Base-by-base conservation (phyloP, 2,888 invertebrate genomes). In the Acanthosepion pharaonis region DNA sequence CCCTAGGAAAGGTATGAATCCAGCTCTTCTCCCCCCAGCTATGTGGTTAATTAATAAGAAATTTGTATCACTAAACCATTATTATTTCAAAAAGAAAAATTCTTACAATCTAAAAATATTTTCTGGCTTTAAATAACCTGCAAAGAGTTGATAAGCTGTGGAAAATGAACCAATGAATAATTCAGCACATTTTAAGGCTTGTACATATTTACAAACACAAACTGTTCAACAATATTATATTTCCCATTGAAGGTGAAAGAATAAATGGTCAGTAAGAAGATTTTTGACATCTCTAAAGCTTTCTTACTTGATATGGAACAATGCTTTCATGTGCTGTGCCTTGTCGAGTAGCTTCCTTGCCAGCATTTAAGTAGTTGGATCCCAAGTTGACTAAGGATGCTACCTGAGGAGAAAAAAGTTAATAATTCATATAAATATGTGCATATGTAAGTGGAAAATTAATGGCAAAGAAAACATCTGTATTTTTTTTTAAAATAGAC, bases 261-360 rank as follows among this genome's bases (percentile, higher is more conserved):
- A 78, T 23, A 93, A 93, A 93, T 42, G 9, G 25, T 55, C 55
- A 64, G 8, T 94, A 53, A 48, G 55, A n/a, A 20, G 20, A 42
- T 78, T 59, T 94, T 91, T 33, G 64, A 1, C 15, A n/a, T 33
- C 5, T 59, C 5, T 23, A 59, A 94, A 55, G 18, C 28, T 64
- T 94, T 53, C 94, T 59, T 95, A 97, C 98, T 98, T 99, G 98
- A 97, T 99, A 99, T 1, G 99, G 99, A 0, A 99, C 99, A 95
- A 99, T 98, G 97, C 99, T 99, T 95, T 98, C 98, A 97, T 99
- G 99, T 0, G 98, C 98, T 0, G 99, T 99, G n/a, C 99, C 99
- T 98, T 98, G 98, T 94, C 99, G 98, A 95, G 98, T 98, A 0
- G 98, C 98, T 96, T 99, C 98, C 51, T 98, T 98, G 0, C 98